Conservation (phyloP, 1,140 invertebrate genomes). For the Bathynomus jamesi region DNA sequence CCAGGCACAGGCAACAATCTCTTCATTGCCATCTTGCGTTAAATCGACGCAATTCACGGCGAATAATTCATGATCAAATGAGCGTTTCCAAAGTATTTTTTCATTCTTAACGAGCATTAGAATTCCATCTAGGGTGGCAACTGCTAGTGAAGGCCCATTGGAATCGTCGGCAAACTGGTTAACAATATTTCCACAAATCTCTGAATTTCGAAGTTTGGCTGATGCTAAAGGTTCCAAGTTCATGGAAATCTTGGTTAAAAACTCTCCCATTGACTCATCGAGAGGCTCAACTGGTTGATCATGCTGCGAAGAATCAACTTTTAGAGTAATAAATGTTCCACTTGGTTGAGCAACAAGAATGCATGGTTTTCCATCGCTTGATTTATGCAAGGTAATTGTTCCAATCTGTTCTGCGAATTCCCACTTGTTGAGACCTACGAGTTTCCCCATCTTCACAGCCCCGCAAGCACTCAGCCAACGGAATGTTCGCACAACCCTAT, state of each 20-base stretch:
- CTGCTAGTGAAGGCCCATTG: slow-evolving; percentile 47
- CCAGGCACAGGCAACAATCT: slow-evolving; percentile 66
- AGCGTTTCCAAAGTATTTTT: slow-evolving; percentile 51
- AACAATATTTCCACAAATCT: slow-evolving; percentile 63
- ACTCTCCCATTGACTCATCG: slow-evolving; percentile 32
- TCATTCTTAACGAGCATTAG: slow-evolving; percentile 58
- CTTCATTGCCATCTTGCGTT: slow-evolving; percentile 60
- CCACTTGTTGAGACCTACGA: slow-evolving; percentile 53
- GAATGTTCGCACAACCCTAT: slow-evolving; percentile 67
- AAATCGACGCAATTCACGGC: slow-evolving; percentile 63
- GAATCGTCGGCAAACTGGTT: slow-evolving; percentile 49
- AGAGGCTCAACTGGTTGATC: neutral
- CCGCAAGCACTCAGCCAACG: slow-evolving; percentile 51
- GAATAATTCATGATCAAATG: slow-evolving; percentile 18
- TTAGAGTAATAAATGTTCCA: slow-evolving; percentile 61
- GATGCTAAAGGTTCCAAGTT: neutral
- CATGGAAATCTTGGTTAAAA: slow-evolving; percentile 10
- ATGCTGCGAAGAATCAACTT: slow-evolving; percentile 42
- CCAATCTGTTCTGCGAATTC: slow-evolving; percentile 62
- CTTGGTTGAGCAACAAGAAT: slow-evolving; percentile 67
- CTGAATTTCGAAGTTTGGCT: slow-evolving; percentile 54
- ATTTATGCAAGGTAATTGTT: slow-evolving; percentile 58
- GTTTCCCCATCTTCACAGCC: slow-evolving; percentile 12
- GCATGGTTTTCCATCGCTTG: slow-evolving; percentile 51
- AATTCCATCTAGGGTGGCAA: slow-evolving; percentile 60